These are phyloP conservation scores for Anastatus disparis DNA, from an alignment of 1,140 invertebrate genomes.

Conservation along the genomic window DNA sequence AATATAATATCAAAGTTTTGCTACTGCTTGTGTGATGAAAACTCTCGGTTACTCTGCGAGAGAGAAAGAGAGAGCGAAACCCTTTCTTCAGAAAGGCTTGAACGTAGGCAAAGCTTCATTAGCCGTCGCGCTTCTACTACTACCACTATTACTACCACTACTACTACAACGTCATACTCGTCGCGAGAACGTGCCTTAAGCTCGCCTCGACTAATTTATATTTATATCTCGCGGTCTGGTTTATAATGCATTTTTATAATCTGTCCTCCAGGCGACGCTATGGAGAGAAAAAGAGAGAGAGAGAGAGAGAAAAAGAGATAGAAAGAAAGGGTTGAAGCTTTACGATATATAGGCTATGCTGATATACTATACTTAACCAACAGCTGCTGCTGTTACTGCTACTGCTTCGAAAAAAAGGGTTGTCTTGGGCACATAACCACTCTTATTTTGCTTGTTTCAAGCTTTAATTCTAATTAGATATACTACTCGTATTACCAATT, in stretches of 20 bases:
- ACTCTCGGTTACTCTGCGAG: neutral
- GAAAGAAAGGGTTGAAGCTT: too few relatives aligned
- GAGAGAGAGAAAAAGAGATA: too few relatives aligned
- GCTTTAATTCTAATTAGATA: conserved; percentile 1
- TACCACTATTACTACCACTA: too few relatives aligned
- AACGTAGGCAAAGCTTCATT: conserved; percentile 32
- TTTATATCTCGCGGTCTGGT: conserved; percentile 45
- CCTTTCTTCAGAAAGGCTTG: conserved; percentile 29
- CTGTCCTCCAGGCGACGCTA: conserved; percentile 42
- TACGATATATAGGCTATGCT: conserved; percentile 29
- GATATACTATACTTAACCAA: too few relatives aligned
- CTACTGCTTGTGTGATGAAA: conserved; percentile 22
- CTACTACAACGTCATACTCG: too few relatives aligned
- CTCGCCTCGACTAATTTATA: conserved; percentile 46
- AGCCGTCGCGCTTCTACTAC: conserved; percentile 34
- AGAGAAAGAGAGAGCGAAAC: too few relatives aligned
- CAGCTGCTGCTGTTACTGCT: neutral
- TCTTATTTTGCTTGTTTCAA: neutral
- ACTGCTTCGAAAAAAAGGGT: conserved; percentile 16
- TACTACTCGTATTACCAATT: neutral
- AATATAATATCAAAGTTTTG: conserved; percentile 26
- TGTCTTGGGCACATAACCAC: conserved; percentile 17
- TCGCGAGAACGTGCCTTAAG: conserved; percentile 41
- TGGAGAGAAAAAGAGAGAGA: too few relatives aligned
- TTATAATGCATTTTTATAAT: conserved; percentile 50